phyloP scores from a whole-genome alignment of 1,140 invertebrate genomes.

The Cherax destructor region DNA sequence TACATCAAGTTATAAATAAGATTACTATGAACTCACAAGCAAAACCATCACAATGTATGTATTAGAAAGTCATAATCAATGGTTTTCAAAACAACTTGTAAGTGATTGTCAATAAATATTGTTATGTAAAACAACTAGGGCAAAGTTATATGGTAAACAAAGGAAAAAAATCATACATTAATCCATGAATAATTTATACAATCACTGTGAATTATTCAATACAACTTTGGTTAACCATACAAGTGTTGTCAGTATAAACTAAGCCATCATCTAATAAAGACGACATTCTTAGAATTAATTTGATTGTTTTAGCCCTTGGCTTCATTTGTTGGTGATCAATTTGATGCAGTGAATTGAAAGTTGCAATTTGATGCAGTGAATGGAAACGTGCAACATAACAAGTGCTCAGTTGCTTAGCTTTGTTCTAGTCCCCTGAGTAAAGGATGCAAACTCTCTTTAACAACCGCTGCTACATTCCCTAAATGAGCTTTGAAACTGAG shows the following conservation, averaged over 20 bases:
- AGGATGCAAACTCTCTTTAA: background rate
- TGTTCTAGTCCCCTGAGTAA: background rate
- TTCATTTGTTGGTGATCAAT: background rate
- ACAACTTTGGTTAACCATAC: background rate
- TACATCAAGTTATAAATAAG: no score
- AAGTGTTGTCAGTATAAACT: background rate
- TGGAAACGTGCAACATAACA: background rate
- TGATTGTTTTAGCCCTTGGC: background rate
- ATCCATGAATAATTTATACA: background rate
- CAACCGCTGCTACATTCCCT: background rate
- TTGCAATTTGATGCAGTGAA: background rate
- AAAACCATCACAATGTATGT: background rate
- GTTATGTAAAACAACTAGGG: no score
- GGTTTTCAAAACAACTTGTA: no score
- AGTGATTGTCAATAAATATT: no score
- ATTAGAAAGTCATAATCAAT: no score
- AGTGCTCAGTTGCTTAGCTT: background rate
- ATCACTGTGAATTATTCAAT: background rate
- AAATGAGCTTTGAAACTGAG: background rate
- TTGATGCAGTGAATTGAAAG: no score
- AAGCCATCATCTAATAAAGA: background rate
- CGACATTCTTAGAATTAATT: background rate
- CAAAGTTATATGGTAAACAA: background rate
- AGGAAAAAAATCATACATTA: background rate
- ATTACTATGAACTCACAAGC: background rate